Base-by-base conservation (phyloP, 2,797 vertebrate genomes). In the Lates japonicus region DNA sequence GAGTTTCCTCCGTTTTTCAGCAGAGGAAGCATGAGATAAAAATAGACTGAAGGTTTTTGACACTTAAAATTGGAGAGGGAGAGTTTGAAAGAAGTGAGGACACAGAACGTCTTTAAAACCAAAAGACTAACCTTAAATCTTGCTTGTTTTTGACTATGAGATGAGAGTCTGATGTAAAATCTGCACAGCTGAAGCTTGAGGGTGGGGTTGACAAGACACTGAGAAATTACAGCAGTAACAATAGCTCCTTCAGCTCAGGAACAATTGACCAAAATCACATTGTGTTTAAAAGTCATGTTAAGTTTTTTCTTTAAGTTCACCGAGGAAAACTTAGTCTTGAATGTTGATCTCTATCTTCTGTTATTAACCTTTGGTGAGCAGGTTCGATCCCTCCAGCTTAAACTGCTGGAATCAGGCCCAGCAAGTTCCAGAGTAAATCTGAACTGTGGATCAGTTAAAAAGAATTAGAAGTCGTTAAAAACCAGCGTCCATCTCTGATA, bases 181-280 rank as follows among this genome's bases (percentile, higher is more conserved):
- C 51, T 63, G 71, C 64, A 74, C 76, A 81, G 22, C 76, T 80
- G 63, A 66, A 80, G 59, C 74, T 70, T 2, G 4, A 76, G 81
- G 85, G 85, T 79, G 84, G 77, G 67, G 84, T 41, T 59, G 78
- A 79, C 75, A 55, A 62, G 71, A 61, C 70, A 16, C 76, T 66
- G 78, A 79, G 58, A 75, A 64, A 75, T 76, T 39, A 39, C 80
- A 52, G 65, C 68, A 20, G 65, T 19, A 80, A 64, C 81, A 87
- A 74, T 63, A 22, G 57, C 6, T 10, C 39, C 51, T 72, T 72
- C 39, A 77, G 62, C 25, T 33, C 0, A 11, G 59, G 49, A 80
- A 67, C 70, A 66, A 67, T 57, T 41, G 61, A 41, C 13, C 48
- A 20, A 66, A 46, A 13, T 41, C 8, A 10, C 51, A 52, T 52